Base-by-base conservation (phyloP, 2,797 vertebrate species). In the Naso thynnoides region DNA sequence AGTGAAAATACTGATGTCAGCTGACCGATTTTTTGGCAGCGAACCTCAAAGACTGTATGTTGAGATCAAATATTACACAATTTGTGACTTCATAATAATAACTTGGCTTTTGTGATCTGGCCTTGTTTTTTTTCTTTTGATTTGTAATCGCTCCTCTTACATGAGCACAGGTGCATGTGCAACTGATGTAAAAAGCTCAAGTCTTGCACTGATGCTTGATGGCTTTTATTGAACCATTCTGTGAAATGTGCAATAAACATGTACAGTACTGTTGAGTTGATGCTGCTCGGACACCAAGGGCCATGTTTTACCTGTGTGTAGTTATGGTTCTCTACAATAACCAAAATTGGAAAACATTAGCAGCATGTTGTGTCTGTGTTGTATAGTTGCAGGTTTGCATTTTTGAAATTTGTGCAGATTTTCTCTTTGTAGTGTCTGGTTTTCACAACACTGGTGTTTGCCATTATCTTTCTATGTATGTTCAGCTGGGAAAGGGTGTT, bases 231-330 rank as follows among this genome's bases (percentile, higher is more conserved):
- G 63, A 73, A 49, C n/a, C 53, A 55, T 42, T 36, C 56, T 81
- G 73, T 79, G 65, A 79, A 82, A 79, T 72, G 76, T 90, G 88
- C 70, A 78, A 81, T 82, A 72, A 70, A 31, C 2, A 42, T 54
- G 48, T 63, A 59, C 58, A 78, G 73, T 81, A 59, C 58, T 79
- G 73, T 81, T 80, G 1, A 63, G 69, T 56, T 18, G 15, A 52
- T 55, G 70, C 79, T 82, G 79, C 82, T 78, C 33, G 27, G 52
- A 54, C 52, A 61, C 54, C 48, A 59, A 72, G 15, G 45, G 56
- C 41, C 64, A 65, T 19, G 52, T 73, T 69, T 79, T 59, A 36
- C 14, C 39, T 50, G 16, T 36, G 78, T 62, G 26, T 18, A 33
- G 47, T 31, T 56, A 72, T 55, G 47, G 18, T 58, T 67, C 26